phyloP scores from a whole-genome alignment of 2,797 vertebrate genomes.

The Enteromius argenteus region DNA sequence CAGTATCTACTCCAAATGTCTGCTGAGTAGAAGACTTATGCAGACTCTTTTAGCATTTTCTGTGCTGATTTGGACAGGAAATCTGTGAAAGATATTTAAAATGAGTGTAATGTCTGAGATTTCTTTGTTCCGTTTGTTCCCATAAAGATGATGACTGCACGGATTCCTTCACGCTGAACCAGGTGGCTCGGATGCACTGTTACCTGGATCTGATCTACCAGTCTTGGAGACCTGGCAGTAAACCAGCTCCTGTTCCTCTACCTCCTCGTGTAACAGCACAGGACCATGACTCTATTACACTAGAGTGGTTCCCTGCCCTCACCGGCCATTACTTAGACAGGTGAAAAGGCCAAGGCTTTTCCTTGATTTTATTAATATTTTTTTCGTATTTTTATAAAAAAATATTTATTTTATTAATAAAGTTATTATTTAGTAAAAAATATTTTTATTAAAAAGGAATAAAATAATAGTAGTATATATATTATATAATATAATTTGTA shows the following conservation, averaged over 20 bases:
- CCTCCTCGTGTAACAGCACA: slow-evolving; percentile 91
- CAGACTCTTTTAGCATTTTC: background rate
- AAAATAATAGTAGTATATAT: too few relatives aligned
- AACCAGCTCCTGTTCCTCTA: slow-evolving; percentile 89
- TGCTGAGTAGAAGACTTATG: background rate
- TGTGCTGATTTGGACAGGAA: slow-evolving; percentile 3
- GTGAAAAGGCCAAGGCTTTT: slow-evolving; percentile 79
- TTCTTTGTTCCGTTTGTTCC: slow-evolving; percentile 31
- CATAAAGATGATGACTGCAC: slow-evolving; percentile 93
- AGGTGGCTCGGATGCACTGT: slow-evolving; percentile 98
- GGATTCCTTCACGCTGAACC: slow-evolving; percentile 96
- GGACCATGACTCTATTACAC: slow-evolving; percentile 79
- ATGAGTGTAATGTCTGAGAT: background rate
- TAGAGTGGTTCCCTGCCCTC: slow-evolving; percentile 97
- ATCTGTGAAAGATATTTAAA: background rate
- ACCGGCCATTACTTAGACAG: slow-evolving; percentile 95
- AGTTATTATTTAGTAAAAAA: background rate
- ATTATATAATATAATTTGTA: too few relatives aligned
- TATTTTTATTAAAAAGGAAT: too few relatives aligned
- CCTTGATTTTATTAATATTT: background rate
- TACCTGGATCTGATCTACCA: slow-evolving; percentile 97
- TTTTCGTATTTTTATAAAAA: too few relatives aligned
- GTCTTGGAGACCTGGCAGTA: slow-evolving; percentile 89
- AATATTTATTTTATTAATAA: background rate
- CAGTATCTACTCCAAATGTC: background rate